Evolutionary conservation across 2,888 invertebrate species (phyloP).

Genomic region (Tridacna gigas): DNA sequence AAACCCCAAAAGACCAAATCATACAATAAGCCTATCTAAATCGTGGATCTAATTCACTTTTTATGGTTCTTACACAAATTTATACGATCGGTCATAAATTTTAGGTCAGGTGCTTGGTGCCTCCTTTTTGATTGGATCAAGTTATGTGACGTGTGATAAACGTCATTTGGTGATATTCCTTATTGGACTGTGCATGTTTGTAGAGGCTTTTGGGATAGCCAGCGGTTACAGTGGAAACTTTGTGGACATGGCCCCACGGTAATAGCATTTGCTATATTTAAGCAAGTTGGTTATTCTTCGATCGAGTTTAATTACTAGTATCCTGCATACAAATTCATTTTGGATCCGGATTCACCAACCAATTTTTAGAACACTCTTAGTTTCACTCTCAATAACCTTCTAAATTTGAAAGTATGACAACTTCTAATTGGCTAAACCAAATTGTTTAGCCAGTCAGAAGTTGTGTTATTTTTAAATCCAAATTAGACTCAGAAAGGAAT

Average conservation of each 20-base stretch:
- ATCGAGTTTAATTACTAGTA: neutral
- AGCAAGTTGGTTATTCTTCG: neutral
- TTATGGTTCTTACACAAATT: too few relatives aligned
- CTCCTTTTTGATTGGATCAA: neutral
- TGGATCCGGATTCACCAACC: too few relatives aligned
- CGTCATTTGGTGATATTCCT: neutral
- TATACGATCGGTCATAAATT: neutral
- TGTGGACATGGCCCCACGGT: neutral
- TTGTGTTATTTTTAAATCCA: too few relatives aligned
- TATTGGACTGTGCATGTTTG: neutral
- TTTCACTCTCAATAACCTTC: too few relatives aligned
- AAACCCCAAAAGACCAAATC: neutral
- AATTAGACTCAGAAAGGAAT: too few relatives aligned
- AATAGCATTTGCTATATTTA: neutral
- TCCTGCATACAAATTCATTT: too few relatives aligned
- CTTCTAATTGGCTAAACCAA: too few relatives aligned
- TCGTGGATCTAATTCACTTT: neutral
- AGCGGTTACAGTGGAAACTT: neutral
- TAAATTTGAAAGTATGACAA: too few relatives aligned
- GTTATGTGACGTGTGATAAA: slow-evolving; percentile 4
- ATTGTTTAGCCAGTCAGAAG: too few relatives aligned
- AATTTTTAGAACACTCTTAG: too few relatives aligned
- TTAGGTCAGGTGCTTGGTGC: slow-evolving; percentile 2
- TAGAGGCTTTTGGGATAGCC: neutral
- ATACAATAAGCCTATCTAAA: neutral